A percentile compares a stretch with the other conserved stretches of the same genome.
Evolutionary conservation across 2,797 vertebrate genomes (phyloP).

Genomic region (Acridotheres tristis): DNA sequence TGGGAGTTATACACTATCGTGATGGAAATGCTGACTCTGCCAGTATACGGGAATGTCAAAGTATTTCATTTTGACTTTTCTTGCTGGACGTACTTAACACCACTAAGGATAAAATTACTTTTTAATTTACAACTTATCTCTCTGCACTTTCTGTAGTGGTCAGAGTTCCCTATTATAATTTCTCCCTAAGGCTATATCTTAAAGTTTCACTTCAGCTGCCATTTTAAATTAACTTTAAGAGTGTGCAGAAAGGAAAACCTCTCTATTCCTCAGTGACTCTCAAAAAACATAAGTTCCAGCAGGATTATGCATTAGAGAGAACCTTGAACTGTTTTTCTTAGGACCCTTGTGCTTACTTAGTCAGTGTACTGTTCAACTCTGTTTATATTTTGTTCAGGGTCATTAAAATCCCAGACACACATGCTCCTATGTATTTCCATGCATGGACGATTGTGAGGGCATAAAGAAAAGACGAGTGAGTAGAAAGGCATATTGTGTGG

Average conservation of each 20-base stretch:
- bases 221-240: constrained; percentile 69
- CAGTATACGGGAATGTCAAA: background rate
- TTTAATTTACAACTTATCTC: constrained; percentile 65
- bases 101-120: constrained; percentile 42
- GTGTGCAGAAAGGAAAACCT: constrained; percentile 54
- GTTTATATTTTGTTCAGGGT: constrained; percentile 57
- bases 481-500: background rate
- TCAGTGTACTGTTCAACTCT: constrained; percentile 41
- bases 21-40: background rate
- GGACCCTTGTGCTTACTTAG: constrained; percentile 34
- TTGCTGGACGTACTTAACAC: constrained; percentile 30
- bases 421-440: background rate
- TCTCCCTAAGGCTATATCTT: constrained; percentile 41
- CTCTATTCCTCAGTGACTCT: constrained; percentile 54
- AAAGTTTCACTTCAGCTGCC: constrained; percentile 51
- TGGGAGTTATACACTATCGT: background rate
- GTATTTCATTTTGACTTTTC: constrained; percentile 18
- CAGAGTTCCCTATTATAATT: constrained; percentile 43
- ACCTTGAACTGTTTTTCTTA: constrained; percentile 62
- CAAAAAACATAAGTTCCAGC: constrained; percentile 54
- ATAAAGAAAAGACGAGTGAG: background rate
- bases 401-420: constrained; percentile 52
- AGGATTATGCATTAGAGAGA: constrained; percentile 65
- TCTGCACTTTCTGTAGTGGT: constrained; percentile 50
- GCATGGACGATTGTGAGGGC: background rate